phyloP scores from a whole-genome alignment of 2,113 vertebrate species.

The Athene noctua region DNA sequence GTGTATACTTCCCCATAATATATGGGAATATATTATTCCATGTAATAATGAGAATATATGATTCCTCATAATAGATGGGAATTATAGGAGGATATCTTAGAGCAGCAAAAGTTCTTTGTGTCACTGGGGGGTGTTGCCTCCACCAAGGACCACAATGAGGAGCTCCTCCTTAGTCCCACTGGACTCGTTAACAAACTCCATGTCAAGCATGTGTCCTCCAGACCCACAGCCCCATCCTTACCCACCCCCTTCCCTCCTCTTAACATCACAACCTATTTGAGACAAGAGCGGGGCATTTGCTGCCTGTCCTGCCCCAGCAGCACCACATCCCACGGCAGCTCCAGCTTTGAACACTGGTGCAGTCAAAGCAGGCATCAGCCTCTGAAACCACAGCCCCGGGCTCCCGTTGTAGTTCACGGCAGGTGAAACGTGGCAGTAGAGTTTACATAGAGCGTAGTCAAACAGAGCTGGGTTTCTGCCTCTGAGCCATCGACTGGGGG shows the following conservation, averaged over 20 bases:
- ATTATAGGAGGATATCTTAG: not conserved
- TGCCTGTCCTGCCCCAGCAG: not conserved
- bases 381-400: not conserved
- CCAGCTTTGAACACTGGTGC: rapidly evolving
- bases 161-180: not conserved
- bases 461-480: not conserved
- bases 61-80: not conserved
- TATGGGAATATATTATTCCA: not conserved
- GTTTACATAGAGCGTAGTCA: not conserved
- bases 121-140: not conserved
- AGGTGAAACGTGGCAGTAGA: not conserved
- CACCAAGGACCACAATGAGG: not conserved
- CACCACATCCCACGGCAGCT: not conserved
- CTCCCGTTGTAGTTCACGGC: not conserved
- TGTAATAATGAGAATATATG: not conserved
- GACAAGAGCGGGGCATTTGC: not conserved
- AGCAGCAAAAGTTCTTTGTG: not conserved
- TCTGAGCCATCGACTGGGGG: not conserved
- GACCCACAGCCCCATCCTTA: not conserved
- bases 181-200: rapidly evolving
- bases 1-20: not conserved
- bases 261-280: rapidly evolving
- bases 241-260: not conserved
- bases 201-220: rapidly evolving
- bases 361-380: not conserved